These are phyloP conservation scores for Apogon hyalosoma DNA, from an alignment of 2,797 vertebrate genomes.

Conservation along the genomic window DNA sequence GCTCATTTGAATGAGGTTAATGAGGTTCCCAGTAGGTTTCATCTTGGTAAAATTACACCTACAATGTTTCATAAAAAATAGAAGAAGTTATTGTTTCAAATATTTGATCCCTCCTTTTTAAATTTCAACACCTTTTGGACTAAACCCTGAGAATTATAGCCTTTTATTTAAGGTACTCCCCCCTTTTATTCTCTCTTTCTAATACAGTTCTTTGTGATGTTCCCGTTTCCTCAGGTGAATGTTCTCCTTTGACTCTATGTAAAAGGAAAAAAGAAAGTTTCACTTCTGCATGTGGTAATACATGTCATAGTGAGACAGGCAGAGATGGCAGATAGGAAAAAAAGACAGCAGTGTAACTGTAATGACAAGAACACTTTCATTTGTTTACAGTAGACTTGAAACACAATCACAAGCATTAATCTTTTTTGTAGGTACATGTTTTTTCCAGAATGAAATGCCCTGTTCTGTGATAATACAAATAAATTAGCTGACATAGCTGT, in stretches of 20 bases:
- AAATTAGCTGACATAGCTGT: not conserved
- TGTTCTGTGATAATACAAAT: slow-evolving; percentile 7
- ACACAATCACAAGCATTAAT: slow-evolving; percentile 10
- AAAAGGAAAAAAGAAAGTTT: too few relatives aligned
- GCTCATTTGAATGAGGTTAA: slow-evolving; percentile 45
- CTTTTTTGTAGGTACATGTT: slow-evolving; percentile 5
- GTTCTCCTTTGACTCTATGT: too few relatives aligned
- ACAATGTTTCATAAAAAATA: not conserved
- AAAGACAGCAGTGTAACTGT: not conserved
- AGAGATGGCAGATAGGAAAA: not conserved
- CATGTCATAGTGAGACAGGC: not conserved
- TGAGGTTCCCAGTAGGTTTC: slow-evolving; percentile 32
- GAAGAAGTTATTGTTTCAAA: not conserved
- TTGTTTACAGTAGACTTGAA: slow-evolving; percentile 13
- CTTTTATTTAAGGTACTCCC: not conserved
- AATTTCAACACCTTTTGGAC: not conserved
- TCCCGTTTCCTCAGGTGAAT: too few relatives aligned
- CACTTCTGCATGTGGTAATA: too few relatives aligned
- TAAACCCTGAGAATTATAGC: not conserved
- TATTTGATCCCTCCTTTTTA: not conserved
- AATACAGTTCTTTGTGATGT: too few relatives aligned
- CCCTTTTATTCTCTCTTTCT: not conserved
- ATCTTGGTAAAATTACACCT: slow-evolving; percentile 17
- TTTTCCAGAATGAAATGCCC: slow-evolving; percentile 1
- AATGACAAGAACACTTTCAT: not conserved